These are phyloP conservation scores for Drosophila flavopinicola DNA, from an alignment of 2,888 invertebrate genomes.

Conservation along the genomic window DNA sequence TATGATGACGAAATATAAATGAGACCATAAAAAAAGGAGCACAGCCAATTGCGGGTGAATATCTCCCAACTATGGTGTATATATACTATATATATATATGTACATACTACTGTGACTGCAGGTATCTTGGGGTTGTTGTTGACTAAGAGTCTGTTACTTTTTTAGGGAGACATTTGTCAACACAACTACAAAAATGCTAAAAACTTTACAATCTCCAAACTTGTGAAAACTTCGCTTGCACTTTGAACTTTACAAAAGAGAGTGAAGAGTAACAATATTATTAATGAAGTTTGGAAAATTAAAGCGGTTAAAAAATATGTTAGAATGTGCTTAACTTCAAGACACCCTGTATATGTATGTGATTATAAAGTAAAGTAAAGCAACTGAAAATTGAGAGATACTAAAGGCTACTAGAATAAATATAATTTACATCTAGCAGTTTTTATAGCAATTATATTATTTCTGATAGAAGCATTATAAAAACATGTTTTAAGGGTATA, in stretches of 20 bases:
- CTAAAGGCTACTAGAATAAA: too few species aligned
- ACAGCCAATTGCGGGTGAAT: constrained; percentile 29
- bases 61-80: not conserved
- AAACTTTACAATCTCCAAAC: constrained; percentile 5
- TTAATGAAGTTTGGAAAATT: constrained; percentile 1
- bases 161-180: not conserved
- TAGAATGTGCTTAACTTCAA: not conserved
- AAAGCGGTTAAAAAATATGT: not conserved
- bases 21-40: constrained; percentile 21
- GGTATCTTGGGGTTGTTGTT: not conserved
- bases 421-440: too few species aligned
- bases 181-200: not conserved
- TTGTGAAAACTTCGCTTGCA: constrained; percentile 1
- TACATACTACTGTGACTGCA: not conserved
- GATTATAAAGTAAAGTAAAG: not conserved
- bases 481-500: too few species aligned
- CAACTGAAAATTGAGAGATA: too few species aligned
- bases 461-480: too few species aligned
- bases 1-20: constrained; percentile 30
- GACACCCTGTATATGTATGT: not conserved
- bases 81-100: not conserved
- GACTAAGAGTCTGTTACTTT: not conserved
- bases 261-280: not conserved
- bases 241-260: not conserved
- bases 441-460: too few species aligned